Base-by-base conservation (phyloP, 2,888 invertebrate species). In the Himalopsyche japonica region DNA sequence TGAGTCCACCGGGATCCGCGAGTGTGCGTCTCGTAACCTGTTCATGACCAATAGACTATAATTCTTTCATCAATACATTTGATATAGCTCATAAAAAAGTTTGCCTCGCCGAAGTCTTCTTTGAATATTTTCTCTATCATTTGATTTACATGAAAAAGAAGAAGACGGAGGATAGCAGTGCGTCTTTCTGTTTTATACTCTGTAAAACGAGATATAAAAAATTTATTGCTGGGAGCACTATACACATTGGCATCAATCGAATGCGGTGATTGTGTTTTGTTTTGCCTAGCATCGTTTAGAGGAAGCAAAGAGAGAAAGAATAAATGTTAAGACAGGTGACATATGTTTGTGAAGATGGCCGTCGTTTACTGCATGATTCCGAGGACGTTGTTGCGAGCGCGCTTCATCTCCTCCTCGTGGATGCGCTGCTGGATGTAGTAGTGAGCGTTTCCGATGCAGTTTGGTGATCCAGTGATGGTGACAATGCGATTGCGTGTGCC, bases 401-500 rank as follows among this genome's bases (percentile, higher is more conserved):
- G 95, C 93, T 98, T 98, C 88, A 96, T 93, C 93, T 98, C 98
- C 94, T 98, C 98, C 93, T 98, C 98, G 91, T 95, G 95, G 92
- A 98, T 97, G 93, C 97, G 97, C 93, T 98, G 98, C 93, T 98
- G 97, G 93, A 98, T 98, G 93, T 98, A 95, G 94, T 95, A 97
- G 91, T 97, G 97, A 91, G 98, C 98, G 91, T 96, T 96, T 91
- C 94, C 94, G 92, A 98, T 98, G 92, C 97, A 96, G 91, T 95
- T 95, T 89, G 95, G 94, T 89, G 95, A 95, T 92, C 98, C 98
- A 89, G 96, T 96, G 92, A 98, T 98, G 91, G 98, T 98, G 88
- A 98, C 98, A 92, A 98, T 97, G 90, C 98, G 96, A 94, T 98
- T 98, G 91, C 98, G 96, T 88, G 98, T 98, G 92, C 98, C 98